These are phyloP conservation scores for Ataeniobius toweri DNA, from an alignment of 2,797 vertebrate genomes.

Conservation along the genomic window DNA sequence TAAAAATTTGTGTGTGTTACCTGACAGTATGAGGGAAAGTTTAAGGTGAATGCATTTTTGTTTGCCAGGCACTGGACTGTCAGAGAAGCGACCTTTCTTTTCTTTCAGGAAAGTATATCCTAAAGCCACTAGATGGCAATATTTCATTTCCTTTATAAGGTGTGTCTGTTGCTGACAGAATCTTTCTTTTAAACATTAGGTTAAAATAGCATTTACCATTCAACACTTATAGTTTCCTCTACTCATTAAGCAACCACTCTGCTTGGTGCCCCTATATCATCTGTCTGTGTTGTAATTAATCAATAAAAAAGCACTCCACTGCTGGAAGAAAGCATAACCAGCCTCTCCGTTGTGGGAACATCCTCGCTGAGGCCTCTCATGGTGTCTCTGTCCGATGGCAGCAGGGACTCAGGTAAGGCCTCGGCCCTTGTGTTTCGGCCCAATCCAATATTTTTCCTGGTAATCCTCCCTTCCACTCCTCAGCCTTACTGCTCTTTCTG, in stretches of 20 bases:
- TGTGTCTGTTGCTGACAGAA: neutral
- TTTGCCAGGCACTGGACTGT: neutral
- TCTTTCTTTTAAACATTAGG: constrained; percentile 1
- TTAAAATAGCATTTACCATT: neutral
- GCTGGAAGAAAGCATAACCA: constrained; percentile 14
- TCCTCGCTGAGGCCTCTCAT: constrained; percentile 16
- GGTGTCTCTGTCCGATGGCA: constrained; percentile 22
- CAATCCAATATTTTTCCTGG: constrained; percentile 79
- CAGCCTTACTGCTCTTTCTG: constrained; percentile 76
- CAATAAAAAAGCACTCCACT: constrained; percentile 8
- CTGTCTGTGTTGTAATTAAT: neutral
- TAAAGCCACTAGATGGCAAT: constrained; percentile 64
- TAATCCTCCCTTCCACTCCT: constrained; percentile 76
- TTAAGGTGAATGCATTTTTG: too few species aligned
- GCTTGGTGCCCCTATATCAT: neutral
- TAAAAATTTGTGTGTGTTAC: neutral
- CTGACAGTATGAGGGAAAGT: too few species aligned
- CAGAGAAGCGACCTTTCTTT: constrained; percentile 30
- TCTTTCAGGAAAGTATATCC: constrained; percentile 9
- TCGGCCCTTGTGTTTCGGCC: constrained; percentile 56
- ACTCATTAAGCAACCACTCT: neutral
- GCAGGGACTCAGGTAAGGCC: constrained; percentile 54
- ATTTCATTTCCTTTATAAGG: constrained; percentile 32
- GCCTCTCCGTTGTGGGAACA: constrained; percentile 6
- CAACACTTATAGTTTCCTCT: constrained; percentile 4